Conservation (phyloP, 2,797 vertebrate species). For the Capromys pilorides region DNA sequence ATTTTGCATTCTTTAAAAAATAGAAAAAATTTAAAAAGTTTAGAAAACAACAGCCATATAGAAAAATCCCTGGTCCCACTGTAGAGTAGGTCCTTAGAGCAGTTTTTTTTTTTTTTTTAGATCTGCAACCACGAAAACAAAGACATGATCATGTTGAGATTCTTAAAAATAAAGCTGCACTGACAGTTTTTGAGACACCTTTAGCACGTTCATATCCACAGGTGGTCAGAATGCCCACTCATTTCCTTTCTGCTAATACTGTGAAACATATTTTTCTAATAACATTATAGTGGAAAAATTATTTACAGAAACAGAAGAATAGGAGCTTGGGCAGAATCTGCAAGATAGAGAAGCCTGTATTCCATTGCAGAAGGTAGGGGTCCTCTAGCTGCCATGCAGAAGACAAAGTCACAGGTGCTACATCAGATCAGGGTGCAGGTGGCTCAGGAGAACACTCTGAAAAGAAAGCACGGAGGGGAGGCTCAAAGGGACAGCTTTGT, state of each 20-base stretch:
- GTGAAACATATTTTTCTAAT: neutral
- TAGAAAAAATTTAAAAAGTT: too few species aligned
- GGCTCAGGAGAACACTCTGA: too few species aligned
- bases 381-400: neutral
- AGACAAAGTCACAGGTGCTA: neutral
- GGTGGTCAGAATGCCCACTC: neutral
- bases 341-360: neutral
- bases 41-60: neutral
- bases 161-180: neutral
- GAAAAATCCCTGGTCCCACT: neutral
- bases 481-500: too few species aligned
- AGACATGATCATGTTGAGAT: neutral
- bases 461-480: too few species aligned
- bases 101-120: neutral
- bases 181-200: neutral
- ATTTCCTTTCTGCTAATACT: neutral
- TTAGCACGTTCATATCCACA: neutral
- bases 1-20: too few species aligned
- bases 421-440: too few species aligned
- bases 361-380: neutral
- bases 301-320: neutral
- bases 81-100: neutral
- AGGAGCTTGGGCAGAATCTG: neutral
- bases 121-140: neutral
- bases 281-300: neutral